Conservation (phyloP, 2,888 invertebrate genomes). For the Agrotis segetum region DNA sequence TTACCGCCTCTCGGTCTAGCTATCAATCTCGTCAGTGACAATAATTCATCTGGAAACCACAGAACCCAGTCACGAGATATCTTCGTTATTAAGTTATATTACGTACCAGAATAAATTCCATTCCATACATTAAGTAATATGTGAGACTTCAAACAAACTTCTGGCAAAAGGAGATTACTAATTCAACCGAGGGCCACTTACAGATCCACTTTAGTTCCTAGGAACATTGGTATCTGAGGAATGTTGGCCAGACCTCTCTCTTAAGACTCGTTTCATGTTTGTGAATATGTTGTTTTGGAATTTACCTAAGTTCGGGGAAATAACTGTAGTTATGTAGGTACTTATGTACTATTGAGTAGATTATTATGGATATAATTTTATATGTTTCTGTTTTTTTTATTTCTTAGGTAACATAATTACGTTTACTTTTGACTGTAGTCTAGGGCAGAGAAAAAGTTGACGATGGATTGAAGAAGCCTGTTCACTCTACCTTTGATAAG, state of each 20-base stretch:
- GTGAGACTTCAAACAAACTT: constrained; percentile 46
- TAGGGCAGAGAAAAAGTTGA: too few relatives aligned
- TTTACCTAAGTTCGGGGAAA: constrained; percentile 1
- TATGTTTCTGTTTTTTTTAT: too few relatives aligned
- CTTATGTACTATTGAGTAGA: not conserved
- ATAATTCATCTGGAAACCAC: not conserved
- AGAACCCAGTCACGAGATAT: constrained; percentile 12
- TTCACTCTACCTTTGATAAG: too few relatives aligned
- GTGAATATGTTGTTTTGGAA: constrained; percentile 33
- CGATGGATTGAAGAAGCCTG: too few relatives aligned
- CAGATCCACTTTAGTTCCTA: constrained; percentile 47
- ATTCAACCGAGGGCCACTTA: constrained; percentile 47
- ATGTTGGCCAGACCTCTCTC: constrained; percentile 32
- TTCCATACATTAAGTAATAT: constrained; percentile 25
- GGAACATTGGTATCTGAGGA: constrained; percentile 20
- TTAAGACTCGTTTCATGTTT: constrained; percentile 32
- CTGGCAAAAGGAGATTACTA: constrained; percentile 19
- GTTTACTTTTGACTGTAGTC: too few relatives aligned
- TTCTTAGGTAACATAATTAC: too few relatives aligned
- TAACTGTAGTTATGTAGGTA: not conserved
- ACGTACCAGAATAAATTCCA: constrained; percentile 25
- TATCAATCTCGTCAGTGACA: not conserved
- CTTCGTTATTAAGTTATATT: constrained; percentile 13
- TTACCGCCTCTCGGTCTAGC: too few relatives aligned
- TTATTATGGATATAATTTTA: not conserved